These are phyloP conservation scores for Hiodon alosoides DNA, from an alignment of 2,113 vertebrate species.

Conservation along the genomic window DNA sequence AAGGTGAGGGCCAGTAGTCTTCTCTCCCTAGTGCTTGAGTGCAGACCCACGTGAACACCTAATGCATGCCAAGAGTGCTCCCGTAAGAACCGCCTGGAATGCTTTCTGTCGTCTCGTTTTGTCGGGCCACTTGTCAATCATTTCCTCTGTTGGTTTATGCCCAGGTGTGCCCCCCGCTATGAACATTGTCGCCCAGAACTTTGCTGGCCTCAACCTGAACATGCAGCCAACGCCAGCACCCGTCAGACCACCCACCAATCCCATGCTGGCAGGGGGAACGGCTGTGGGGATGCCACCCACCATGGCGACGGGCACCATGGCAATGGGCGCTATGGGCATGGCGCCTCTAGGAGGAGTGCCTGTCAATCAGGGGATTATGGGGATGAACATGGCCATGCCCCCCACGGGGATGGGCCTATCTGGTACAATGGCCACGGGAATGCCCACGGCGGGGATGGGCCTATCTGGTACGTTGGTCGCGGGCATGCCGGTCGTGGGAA, in stretches of 20 bases:
- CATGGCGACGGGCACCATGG: conserved; percentile 74
- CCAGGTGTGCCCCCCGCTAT: conserved; percentile 76
- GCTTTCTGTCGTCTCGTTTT: background rate
- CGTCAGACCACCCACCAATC: conserved; percentile 62
- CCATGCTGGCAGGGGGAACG: conserved; percentile 66
- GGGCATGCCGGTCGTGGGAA: conserved; percentile 67
- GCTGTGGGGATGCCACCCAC: conserved; percentile 70
- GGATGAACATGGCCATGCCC: conserved; percentile 64
- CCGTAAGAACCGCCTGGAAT: conserved; percentile 6
- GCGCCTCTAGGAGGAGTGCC: conserved; percentile 44
- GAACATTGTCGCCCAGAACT: conserved; percentile 81
- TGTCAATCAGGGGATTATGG: conserved; percentile 78
- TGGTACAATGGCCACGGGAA: conserved; percentile 57
- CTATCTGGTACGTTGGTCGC: conserved; percentile 53
- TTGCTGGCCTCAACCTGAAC: conserved; percentile 80
- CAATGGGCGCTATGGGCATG: conserved; percentile 63
- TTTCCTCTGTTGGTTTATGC: conserved; percentile 23
- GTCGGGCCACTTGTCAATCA: background rate
- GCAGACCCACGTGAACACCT: background rate
- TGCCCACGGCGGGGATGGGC: conserved; percentile 64
- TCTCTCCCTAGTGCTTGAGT: background rate
- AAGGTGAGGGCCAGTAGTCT: conserved; percentile 66
- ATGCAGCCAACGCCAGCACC: conserved; percentile 65
- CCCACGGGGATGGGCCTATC: conserved; percentile 64
- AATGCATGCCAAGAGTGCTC: background rate